Evolutionary conservation across 2,797 vertebrate genomes (phyloP).

Genomic region (Bovichtus variegatus): DNA sequence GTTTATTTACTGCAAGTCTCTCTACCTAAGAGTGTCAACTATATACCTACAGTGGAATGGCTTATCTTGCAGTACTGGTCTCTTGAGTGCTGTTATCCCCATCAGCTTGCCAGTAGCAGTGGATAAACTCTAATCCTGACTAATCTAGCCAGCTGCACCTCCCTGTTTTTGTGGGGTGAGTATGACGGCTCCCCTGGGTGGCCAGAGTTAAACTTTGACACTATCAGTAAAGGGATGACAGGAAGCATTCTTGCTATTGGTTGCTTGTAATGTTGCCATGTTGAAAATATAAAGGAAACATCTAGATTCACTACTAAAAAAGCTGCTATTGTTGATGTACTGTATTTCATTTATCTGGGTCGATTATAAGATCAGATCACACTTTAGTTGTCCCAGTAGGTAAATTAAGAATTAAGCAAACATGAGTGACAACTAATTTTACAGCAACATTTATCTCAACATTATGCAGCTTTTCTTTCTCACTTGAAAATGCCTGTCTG

Average conservation of each 20-base stretch:
- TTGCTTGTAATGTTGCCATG: neutral
- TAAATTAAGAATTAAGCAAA: neutral
- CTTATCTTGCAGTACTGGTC: slow-evolving; percentile 48
- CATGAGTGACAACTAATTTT: no score
- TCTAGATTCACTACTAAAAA: neutral
- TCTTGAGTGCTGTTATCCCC: slow-evolving; percentile 61
- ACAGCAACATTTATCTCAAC: no score
- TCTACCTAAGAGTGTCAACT: slow-evolving; percentile 49
- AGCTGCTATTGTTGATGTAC: neutral
- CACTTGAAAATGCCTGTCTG: neutral
- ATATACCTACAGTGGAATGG: slow-evolving; percentile 44
- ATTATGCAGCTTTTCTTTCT: neutral
- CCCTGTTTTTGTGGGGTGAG: slow-evolving; percentile 40
- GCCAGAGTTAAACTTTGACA: slow-evolving; percentile 19
- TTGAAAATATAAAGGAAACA: neutral
- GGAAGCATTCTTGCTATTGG: neutral
- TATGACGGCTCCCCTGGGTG: slow-evolving; percentile 33
- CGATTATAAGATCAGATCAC: neutral
- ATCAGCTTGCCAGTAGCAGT: slow-evolving; percentile 63
- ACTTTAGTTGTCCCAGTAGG: neutral
- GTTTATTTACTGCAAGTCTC: neutral
- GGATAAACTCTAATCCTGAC: slow-evolving; percentile 75
- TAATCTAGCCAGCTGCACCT: slow-evolving; percentile 75
- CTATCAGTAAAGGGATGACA: slow-evolving; percentile 3
- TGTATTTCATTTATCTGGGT: neutral